Percentiles rank a stretch among this genome's conserved stretches.
Evolutionary conservation across 2,797 vertebrate species (phyloP).

Genomic region (Bradypodion pumilum): DNA sequence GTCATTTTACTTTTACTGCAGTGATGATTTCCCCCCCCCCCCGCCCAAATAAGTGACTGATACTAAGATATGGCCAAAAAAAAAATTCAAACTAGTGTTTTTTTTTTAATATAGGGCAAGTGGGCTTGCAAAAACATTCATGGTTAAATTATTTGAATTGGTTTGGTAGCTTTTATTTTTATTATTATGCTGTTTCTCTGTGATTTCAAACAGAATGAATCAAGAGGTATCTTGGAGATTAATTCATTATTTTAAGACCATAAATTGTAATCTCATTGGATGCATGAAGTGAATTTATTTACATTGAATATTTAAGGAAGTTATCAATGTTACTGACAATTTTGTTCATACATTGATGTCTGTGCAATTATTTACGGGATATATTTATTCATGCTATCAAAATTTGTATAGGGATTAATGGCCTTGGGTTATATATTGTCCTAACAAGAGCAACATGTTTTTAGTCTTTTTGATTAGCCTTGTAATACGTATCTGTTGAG

Average conservation of each 20-base stretch:
- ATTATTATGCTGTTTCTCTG: background rate
- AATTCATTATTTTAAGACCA: background rate
- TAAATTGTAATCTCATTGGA: background rate
- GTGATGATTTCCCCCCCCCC: background rate
- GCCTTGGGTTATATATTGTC: no score
- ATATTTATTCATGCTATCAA: background rate
- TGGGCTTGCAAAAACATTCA: background rate
- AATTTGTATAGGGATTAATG: no score
- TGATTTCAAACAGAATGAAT: background rate
- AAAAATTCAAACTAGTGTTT: background rate
- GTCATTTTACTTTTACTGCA: background rate
- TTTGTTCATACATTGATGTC: background rate
- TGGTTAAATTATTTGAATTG: background rate
- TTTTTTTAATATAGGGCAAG: background rate
- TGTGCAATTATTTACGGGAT: background rate
- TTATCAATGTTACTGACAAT: background rate
- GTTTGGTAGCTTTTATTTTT: background rate
- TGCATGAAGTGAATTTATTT: background rate
- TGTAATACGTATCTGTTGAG: background rate
- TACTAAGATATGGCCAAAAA: background rate
- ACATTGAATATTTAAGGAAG: background rate
- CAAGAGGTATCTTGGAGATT: background rate
- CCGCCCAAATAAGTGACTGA: background rate
- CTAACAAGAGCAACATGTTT: no score
- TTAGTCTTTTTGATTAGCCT: no score